Conservation (phyloP, 2,797 vertebrate genomes). For the Chiroxiphia lanceolata region DNA sequence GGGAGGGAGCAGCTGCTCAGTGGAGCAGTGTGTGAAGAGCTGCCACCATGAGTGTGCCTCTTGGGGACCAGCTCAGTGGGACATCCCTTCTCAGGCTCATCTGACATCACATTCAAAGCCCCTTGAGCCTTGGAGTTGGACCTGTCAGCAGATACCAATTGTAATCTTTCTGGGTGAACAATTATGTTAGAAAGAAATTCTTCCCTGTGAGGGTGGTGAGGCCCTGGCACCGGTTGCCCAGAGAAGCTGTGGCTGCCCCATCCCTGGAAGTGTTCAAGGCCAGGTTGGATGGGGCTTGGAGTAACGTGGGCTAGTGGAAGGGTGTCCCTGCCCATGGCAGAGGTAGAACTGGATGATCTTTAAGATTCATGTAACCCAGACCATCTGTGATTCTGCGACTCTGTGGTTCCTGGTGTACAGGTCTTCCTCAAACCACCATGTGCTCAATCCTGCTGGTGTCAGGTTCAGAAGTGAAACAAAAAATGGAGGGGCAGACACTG, state of each 20-base stretch:
- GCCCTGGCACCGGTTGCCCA: background rate
- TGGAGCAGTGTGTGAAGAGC: background rate
- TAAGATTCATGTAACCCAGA: no score
- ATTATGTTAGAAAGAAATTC: no score
- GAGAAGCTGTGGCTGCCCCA: background rate
- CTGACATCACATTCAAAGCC: background rate
- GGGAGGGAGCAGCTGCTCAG: background rate
- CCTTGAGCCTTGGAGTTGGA: background rate
- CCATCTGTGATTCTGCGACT: background rate
- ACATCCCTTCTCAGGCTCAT: background rate
- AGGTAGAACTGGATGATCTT: background rate
- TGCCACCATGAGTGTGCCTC: background rate
- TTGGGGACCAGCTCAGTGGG: rapidly evolving
- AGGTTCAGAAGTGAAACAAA: background rate
- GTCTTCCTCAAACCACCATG: background rate
- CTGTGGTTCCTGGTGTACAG: background rate
- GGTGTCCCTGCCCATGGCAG: background rate
- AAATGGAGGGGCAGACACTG: background rate
- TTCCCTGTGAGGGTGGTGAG: rapidly evolving
- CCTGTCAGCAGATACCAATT: background rate
- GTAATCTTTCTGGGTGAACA: background rate
- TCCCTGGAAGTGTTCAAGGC: background rate
- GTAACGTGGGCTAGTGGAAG: background rate
- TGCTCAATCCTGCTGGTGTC: background rate
- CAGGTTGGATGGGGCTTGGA: background rate